phyloP scores from a whole-genome alignment of 2,113 vertebrate species.

The Daphoenositta chrysoptera region DNA sequence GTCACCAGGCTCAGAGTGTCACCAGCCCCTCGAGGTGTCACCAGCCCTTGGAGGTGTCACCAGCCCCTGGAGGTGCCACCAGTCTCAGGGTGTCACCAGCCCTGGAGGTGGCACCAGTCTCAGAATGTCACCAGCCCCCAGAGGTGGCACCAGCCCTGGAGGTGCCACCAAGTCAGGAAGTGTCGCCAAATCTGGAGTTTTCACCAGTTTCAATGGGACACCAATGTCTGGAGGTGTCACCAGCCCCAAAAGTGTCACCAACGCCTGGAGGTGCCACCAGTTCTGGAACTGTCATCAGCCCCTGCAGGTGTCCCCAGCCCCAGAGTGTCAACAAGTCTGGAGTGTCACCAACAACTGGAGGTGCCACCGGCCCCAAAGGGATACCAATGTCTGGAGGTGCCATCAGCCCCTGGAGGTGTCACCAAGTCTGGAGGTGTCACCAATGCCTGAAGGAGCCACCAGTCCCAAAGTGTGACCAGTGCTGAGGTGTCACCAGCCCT shows the following conservation, averaged over 20 bases:
- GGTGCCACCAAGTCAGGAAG: neutral
- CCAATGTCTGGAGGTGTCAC: neutral
- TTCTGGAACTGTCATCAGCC: too few species aligned
- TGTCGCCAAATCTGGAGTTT: neutral
- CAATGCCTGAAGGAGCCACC: too few species aligned
- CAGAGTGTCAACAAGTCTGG: too few species aligned
- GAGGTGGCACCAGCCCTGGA: too few species aligned
- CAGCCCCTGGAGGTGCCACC: too few species aligned
- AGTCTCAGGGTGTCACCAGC: neutral
- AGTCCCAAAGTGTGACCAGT: too few species aligned
- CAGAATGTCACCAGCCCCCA: neutral
- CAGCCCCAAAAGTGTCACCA: too few species aligned
- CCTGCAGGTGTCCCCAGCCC: too few species aligned
- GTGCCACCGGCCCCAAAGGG: neutral
- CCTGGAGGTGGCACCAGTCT: neutral
- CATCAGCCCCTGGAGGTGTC: neutral
- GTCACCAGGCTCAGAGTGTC: too few species aligned
- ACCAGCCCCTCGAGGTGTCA: neutral
- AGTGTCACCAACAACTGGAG: neutral
- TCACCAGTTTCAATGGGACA: too few species aligned
- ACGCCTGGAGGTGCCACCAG: too few species aligned
- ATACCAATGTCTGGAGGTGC: neutral
- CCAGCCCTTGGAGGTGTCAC: neutral
- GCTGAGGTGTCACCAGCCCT: too few species aligned
- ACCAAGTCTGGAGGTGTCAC: neutral